A percentile compares a stretch with the other conserved stretches of the same genome.
phyloP scores from a whole-genome alignment of 30 jellyfish, hydroid and myxozoan species.

The Hydractinia symbiolongicarpus region DNA sequence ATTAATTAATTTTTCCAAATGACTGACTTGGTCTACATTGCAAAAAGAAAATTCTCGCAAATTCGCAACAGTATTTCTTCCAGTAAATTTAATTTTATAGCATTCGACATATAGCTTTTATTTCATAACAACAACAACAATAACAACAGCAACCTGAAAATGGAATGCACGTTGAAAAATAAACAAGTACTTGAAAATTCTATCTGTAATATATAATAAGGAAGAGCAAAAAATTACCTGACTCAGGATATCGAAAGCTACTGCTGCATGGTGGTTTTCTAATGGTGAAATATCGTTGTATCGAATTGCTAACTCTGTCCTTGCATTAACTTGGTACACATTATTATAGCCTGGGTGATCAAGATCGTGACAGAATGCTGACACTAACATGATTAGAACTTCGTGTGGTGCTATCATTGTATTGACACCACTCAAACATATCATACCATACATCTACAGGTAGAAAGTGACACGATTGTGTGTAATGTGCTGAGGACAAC shows the following conservation, averaged over 20 bases:
- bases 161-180: too few relatives aligned
- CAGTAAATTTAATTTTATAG: too few relatives aligned
- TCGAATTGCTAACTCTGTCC: conserved; percentile 87
- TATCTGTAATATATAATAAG: too few relatives aligned
- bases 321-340: conserved; percentile 90
- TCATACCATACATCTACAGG: conserved; percentile 95
- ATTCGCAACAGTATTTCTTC: too few relatives aligned
- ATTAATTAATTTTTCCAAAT: too few relatives aligned
- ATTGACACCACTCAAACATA: conserved; percentile 69
- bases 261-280: conserved; percentile 96
- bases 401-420: conserved; percentile 79
- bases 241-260: conserved; percentile 82
- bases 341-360: conserved; percentile 98
- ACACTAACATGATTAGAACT: conserved; percentile 76
- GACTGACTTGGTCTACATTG: too few relatives aligned
- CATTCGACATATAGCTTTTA: too few relatives aligned
- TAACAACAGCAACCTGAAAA: too few relatives aligned
- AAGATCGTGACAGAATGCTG: conserved; percentile 96
- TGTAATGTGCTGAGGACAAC: too few relatives aligned
- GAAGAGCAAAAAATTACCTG: conserved; percentile 30
- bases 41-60: too few relatives aligned
- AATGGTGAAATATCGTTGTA: conserved; percentile 95
- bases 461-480: not conserved
- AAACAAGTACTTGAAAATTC: too few relatives aligned
- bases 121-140: too few relatives aligned